Evolutionary conservation across 2,888 invertebrate genomes (phyloP).

Genomic region (Trissonchulus latispiculum): DNA sequence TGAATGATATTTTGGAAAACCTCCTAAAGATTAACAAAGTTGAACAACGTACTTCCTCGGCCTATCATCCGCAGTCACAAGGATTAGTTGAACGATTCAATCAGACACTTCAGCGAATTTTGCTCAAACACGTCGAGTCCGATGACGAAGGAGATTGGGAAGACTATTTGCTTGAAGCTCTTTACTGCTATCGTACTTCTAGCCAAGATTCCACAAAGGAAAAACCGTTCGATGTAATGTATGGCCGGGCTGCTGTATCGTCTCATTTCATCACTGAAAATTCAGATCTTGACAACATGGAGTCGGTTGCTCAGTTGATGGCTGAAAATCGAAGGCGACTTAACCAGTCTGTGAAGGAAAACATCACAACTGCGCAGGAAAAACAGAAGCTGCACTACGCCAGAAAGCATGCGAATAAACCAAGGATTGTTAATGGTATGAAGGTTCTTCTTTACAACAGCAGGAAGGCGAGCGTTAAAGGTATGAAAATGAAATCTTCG

Average conservation of each 20-base stretch:
- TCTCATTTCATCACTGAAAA: too few species aligned
- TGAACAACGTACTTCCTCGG: too few species aligned
- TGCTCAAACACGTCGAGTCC: neutral
- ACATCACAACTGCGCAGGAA: neutral
- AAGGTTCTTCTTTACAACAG: constrained; percentile 2
- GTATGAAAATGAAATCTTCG: too few species aligned
- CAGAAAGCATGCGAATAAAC: neutral
- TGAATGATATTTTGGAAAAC: too few species aligned
- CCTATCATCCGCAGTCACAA: too few species aligned
- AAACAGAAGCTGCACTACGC: neutral
- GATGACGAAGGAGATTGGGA: constrained; percentile 2
- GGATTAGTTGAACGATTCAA: too few species aligned
- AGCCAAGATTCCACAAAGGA: neutral
- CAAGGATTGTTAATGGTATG: neutral
- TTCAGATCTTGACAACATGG: too few species aligned
- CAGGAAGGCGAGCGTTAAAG: too few species aligned
- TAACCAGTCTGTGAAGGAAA: neutral
- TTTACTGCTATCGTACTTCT: neutral
- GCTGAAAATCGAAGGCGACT: neutral
- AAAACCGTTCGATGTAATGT: neutral
- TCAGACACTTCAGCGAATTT: neutral
- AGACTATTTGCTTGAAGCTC: neutral
- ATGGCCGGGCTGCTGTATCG: neutral
- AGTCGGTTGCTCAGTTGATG: neutral
- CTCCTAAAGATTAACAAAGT: too few species aligned